These are phyloP conservation scores for Syngnathoides biaculeatus DNA, from an alignment of 2,113 vertebrate genomes.

Conservation along the genomic window DNA sequence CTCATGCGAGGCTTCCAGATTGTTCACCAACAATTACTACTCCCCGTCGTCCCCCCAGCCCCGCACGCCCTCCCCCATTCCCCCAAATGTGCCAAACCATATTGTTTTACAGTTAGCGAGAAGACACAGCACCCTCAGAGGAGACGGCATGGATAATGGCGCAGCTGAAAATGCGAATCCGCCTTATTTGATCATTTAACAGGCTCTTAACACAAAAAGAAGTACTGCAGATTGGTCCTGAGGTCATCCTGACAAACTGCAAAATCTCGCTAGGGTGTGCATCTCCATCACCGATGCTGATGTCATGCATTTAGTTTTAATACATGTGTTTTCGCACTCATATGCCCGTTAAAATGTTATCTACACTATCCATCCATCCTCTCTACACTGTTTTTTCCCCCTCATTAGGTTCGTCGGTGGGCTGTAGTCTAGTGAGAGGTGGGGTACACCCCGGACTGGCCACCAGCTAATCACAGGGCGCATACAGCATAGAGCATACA, in stretches of 20 bases:
- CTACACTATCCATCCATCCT: too few species aligned
- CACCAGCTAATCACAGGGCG: too few species aligned
- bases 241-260: conserved; percentile 54
- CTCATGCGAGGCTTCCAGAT: conserved; percentile 44
- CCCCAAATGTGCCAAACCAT: neutral
- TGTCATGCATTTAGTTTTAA: too few species aligned
- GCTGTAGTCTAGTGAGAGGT: too few species aligned
- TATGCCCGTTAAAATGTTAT: too few species aligned
- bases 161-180: conserved; percentile 38
- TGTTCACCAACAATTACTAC: conserved; percentile 38
- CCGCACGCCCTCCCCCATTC: neutral
- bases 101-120: conserved; percentile 1
- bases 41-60: conserved; percentile 4
- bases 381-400: too few species aligned
- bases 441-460: too few species aligned
- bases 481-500: too few species aligned
- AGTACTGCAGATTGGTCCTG: conserved; percentile 40
- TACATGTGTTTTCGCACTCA: too few species aligned
- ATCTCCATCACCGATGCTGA: too few species aligned
- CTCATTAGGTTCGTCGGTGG: too few species aligned
- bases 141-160: conserved; percentile 25
- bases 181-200: conserved; percentile 49
- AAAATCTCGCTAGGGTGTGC: too few species aligned
- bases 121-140: conserved; percentile 11
- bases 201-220: conserved; percentile 26